These are phyloP conservation scores for Vanessa cardui DNA, from an alignment of 2,888 invertebrate species.

Conservation along the genomic window DNA sequence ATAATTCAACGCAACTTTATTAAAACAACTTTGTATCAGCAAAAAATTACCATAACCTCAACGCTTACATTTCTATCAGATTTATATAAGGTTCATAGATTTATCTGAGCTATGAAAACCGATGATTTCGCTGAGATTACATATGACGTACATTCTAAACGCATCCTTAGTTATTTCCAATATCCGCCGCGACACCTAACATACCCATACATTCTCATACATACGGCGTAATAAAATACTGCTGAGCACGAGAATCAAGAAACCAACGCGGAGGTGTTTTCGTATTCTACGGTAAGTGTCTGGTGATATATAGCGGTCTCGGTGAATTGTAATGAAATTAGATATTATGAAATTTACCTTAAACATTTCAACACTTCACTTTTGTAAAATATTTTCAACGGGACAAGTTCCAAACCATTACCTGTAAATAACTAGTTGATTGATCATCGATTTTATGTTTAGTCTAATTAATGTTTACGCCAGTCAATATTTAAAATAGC, in stretches of 20 bases:
- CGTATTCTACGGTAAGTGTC: slow-evolving; percentile 1
- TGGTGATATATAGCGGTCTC: not conserved
- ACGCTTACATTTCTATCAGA: not conserved
- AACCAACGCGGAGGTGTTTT: slow-evolving; percentile 33
- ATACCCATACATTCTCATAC: slow-evolving; percentile 46
- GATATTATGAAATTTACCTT: too few relatives aligned
- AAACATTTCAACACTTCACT: too few relatives aligned
- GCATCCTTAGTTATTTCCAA: slow-evolving; percentile 60
- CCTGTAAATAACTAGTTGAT: too few relatives aligned
- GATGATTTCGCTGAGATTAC: not conserved
- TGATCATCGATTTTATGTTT: too few relatives aligned
- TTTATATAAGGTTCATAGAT: not conserved
- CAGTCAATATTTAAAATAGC: too few relatives aligned
- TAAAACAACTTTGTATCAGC: not conserved
- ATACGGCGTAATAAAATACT: slow-evolving; percentile 55
- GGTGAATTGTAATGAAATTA: not conserved
- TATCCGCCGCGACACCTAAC: slow-evolving; percentile 52
- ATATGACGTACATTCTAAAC: slow-evolving; percentile 42
- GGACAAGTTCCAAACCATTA: too few relatives aligned
- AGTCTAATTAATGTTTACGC: too few relatives aligned
- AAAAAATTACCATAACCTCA: not conserved
- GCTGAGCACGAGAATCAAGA: slow-evolving; percentile 46
- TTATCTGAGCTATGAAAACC: not conserved
- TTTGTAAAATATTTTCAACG: too few relatives aligned
- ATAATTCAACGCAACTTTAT: not conserved